These are phyloP conservation scores for Leucophenga varia DNA, from an alignment of 1,140 invertebrate species.

Conservation along the genomic window DNA sequence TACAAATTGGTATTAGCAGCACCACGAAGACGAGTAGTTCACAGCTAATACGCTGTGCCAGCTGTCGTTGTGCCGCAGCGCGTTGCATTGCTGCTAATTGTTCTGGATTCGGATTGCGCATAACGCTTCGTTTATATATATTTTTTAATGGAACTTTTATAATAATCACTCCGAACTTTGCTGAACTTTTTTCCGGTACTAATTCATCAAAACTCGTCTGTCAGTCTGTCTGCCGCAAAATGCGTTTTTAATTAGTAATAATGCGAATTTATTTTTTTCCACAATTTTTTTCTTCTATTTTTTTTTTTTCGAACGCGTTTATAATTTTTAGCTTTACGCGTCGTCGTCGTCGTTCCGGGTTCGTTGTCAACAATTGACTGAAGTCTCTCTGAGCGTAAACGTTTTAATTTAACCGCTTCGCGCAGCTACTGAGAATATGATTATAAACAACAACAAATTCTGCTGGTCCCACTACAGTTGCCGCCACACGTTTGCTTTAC, in stretches of 20 bases:
- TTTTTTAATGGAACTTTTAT: no score
- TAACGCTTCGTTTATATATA: not conserved
- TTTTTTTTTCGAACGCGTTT: constrained; percentile 27
- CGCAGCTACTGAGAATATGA: constrained; percentile 13
- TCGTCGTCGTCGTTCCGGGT: constrained; percentile 28
- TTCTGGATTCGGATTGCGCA: not conserved
- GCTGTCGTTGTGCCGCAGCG: constrained; percentile 14
- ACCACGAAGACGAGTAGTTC: constrained; percentile 38
- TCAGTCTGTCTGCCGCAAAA: constrained; percentile 4
- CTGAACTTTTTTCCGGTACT: no score
- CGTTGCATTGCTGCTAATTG: no score
- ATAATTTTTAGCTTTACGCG: no score
- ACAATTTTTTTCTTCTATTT: constrained; percentile 7
- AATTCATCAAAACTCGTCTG: constrained; percentile 5
- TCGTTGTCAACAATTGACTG: constrained; percentile 50
- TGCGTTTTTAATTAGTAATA: constrained; percentile 45
- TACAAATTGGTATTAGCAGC: constrained; percentile 63
- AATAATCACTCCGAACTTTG: no score
- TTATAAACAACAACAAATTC: constrained; percentile 4
- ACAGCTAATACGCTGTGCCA: constrained; percentile 24
- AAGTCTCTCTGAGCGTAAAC: constrained; percentile 30
- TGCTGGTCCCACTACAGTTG: not conserved
- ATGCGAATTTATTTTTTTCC: constrained; percentile 32
- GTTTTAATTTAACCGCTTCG: constrained; percentile 47
- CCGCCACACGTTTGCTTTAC: constrained; percentile 9